A percentile compares a stretch with the other conserved stretches of the same genome.
Evolutionary conservation across 2,888 invertebrate species (phyloP).

Genomic region (Strigamia crassipes): DNA sequence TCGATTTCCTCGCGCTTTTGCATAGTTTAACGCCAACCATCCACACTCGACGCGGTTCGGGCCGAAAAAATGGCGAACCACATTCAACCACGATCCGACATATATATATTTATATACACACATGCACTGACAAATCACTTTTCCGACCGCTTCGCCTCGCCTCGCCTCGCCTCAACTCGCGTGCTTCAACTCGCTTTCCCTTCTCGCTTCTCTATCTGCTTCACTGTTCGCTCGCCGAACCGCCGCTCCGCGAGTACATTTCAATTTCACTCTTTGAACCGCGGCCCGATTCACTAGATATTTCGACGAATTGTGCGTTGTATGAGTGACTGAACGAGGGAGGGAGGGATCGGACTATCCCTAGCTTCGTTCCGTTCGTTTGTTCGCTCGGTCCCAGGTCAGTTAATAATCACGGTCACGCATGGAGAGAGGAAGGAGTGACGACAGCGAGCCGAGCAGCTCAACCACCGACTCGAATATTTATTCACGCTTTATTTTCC

Average conservation of each 20-base stretch:
- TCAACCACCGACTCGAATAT: background rate
- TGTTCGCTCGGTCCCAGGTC: background rate
- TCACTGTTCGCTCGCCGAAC: background rate
- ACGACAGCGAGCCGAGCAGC: slow-evolving; percentile 22
- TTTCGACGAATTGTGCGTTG: too few relatives aligned
- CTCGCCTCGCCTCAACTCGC: too few relatives aligned
- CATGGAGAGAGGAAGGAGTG: slow-evolving; percentile 33
- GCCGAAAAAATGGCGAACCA: slow-evolving; percentile 38
- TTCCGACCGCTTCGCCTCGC: too few relatives aligned
- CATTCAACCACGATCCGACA: slow-evolving; percentile 27
- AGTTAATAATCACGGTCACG: slow-evolving; percentile 31
- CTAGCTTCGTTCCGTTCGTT: background rate
- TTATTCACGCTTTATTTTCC: too few relatives aligned
- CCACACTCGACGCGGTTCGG: slow-evolving; percentile 39
- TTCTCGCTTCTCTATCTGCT: background rate
- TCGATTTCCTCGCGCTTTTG: slow-evolving; percentile 41
- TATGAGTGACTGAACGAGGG: too few relatives aligned
- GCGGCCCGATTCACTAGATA: too few relatives aligned
- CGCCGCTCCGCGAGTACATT: background rate
- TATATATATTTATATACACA: background rate
- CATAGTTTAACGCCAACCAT: slow-evolving; percentile 34
- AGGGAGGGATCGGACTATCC: slow-evolving; percentile 3
- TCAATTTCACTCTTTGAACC: too few relatives aligned
- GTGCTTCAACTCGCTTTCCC: too few relatives aligned
- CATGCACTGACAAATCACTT: background rate